Evolutionary conservation across 2,113 vertebrate genomes (phyloP).

Genomic region (Cryptotis parvus): DNA sequence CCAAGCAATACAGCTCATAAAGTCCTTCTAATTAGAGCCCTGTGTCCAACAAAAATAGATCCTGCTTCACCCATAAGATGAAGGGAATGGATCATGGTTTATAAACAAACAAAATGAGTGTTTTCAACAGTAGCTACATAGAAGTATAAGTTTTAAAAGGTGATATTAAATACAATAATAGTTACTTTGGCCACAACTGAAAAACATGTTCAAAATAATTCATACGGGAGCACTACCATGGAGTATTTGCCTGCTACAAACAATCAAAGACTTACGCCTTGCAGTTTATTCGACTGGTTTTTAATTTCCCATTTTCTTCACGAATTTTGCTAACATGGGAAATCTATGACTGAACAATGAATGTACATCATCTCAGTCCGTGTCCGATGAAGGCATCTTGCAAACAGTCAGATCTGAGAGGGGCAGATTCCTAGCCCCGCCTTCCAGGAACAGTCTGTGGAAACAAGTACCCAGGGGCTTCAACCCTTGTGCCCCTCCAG

Average conservation of each 20-base stretch:
- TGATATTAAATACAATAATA: conserved; percentile 65
- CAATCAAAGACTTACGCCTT: conserved; percentile 60
- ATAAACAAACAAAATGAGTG: conserved; percentile 49
- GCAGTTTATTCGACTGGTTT: conserved; percentile 69
- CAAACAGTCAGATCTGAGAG: conserved; percentile 61
- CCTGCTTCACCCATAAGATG: conserved; percentile 42
- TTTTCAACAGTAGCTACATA: conserved; percentile 60
- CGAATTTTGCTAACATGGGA: conserved; percentile 64
- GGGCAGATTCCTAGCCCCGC: conserved; percentile 50
- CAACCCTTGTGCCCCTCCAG: conserved; percentile 84
- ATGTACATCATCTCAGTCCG: conserved; percentile 64
- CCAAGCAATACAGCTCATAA: conserved; percentile 48
- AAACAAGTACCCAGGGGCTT: conserved; percentile 79
- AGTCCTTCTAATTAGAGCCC: conserved; percentile 28
- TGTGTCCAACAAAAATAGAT: conserved; percentile 52
- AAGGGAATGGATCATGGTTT: conserved; percentile 10
- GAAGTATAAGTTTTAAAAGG: conserved; percentile 59
- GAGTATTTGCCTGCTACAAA: conserved; percentile 60
- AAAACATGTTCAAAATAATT: conserved; percentile 65
- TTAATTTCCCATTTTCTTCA: conserved; percentile 73
- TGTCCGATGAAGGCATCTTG: conserved; percentile 65
- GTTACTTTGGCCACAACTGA: conserved; percentile 69
- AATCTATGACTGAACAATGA: conserved; percentile 64
- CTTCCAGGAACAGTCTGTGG: conserved; percentile 76
- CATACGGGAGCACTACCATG: conserved; percentile 45